Evolutionary conservation across 2,888 invertebrate genomes (phyloP), one percentile per base, ranked within the genome.

Genomic region (Xanthia togata): DNA sequence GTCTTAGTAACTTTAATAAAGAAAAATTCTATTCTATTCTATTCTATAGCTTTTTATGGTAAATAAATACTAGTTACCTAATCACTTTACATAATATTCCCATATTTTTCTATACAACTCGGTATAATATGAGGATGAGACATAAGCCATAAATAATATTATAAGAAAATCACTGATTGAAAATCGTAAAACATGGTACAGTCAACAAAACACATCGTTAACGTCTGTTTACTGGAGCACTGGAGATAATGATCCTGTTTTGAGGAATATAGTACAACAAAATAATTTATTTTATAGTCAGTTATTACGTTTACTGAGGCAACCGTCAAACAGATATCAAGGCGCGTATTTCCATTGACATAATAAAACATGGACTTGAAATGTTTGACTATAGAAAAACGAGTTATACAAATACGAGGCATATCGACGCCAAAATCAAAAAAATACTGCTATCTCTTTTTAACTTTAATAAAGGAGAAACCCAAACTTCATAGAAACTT

Each of bases 251-350:
- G 38, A 14, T n/a, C 12, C 4, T 53, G 41, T 2, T 20, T 38
- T n/a, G 26, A n/a, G 11, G 3, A 50, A 60, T 17, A 62, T 14
- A 38, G 57, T 31, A 44, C 23, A 70, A 35, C 57, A 70, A 62
- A 59, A 31, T 26, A 26, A 67, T 47, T 23, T 73, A 53, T 53
- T 62, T 53, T 44, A 70, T 31, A 67, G 53, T 26, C 23, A 47
- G 35, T 38, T 59, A 67, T 57, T 67, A 63, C 17, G 35, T 71
- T 63, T 59, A 55, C 71, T 76, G 53, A 47, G 5, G 26, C 41
- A 76, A 26, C 64, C 65, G 38, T 65, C 47, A 55, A 76, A 70
- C 65, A 57, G 20, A 50, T 63, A 73, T 59, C 38, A 76, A 38
- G 53, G 11, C 23, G 23, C 44, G 57, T 65, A 64, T 71, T 71